Evolutionary conservation across 2,113 vertebrate species (phyloP).

Genomic region (Pristiophorus japonicus): DNA sequence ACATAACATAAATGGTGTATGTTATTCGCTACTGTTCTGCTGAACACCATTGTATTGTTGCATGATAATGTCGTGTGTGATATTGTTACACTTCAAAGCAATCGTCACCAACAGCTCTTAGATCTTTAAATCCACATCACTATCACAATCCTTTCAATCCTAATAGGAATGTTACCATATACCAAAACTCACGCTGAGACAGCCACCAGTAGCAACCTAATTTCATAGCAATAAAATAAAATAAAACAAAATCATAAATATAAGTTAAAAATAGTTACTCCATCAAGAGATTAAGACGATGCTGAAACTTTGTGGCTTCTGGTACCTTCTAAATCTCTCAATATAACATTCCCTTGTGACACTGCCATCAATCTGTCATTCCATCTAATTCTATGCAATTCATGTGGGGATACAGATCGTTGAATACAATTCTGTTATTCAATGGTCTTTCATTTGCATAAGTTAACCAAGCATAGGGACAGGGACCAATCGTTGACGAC

Average conservation of each 20-base stretch:
- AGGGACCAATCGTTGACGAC: not conserved
- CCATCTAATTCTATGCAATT: constrained; percentile 11
- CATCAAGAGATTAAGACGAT: not conserved
- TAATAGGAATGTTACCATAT: not conserved
- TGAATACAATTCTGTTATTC: constrained; percentile 29
- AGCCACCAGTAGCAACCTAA: not conserved
- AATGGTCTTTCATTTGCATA: constrained; percentile 29
- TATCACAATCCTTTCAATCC: not conserved
- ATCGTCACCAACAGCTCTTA: not conserved
- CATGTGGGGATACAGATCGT: constrained; percentile 16
- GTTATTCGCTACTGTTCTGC: not conserved
- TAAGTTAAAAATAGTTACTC: not conserved
- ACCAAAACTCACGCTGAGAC: not conserved
- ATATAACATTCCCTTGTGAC: not conserved
- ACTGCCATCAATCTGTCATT: not conserved
- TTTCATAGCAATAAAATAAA: not conserved
- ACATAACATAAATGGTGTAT: not conserved
- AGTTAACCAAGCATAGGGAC: constrained; percentile 3
- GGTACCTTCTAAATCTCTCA: not conserved
- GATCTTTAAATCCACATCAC: not conserved
- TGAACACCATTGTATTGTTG: not conserved
- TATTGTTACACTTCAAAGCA: not conserved
- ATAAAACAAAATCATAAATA: not conserved
- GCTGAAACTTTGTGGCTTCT: not conserved
- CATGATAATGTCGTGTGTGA: not conserved